Conservation (phyloP, 2,888 invertebrate genomes). For the Lasioglossum villosulum region DNA sequence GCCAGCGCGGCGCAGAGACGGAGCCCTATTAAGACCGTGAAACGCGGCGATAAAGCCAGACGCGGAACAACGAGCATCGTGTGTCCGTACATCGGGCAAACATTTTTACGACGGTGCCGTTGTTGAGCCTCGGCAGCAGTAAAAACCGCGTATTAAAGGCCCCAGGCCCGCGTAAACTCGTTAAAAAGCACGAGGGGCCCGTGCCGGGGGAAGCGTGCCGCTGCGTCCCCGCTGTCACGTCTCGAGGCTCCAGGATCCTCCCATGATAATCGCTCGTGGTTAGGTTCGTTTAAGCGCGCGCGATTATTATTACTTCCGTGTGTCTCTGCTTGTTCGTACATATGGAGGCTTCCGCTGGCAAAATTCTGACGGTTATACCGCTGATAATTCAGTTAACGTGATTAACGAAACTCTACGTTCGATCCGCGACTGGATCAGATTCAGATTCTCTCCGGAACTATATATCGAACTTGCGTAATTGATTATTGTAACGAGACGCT, state of each 20-base stretch:
- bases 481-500: neutral
- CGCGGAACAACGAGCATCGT: conserved; percentile 24
- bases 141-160: conserved; percentile 55
- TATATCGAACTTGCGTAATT: neutral
- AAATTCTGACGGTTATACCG: neutral
- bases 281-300: conserved; percentile 40
- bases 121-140: conserved; percentile 17
- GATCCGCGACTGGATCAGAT: neutral
- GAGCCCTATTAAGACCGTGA: conserved; percentile 15
- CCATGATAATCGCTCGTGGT: conserved; percentile 49
- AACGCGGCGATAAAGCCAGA: conserved; percentile 13
- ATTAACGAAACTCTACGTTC: neutral
- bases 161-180: conserved; percentile 45
- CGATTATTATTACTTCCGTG: conserved; percentile 25
- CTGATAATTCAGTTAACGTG: neutral
- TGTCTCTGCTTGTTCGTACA: neutral
- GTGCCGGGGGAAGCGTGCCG: neutral
- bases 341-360: neutral
- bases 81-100: conserved; percentile 40
- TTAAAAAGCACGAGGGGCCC: conserved; percentile 43
- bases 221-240: conserved; percentile 25
- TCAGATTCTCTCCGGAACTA: neutral
- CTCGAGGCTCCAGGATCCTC: conserved; percentile 7
- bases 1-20: neutral
- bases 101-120: conserved; percentile 56